A percentile compares a stretch with the other conserved stretches of the same genome.
Evolutionary conservation across 2,797 vertebrate genomes (phyloP).

Genomic region (Acipenser ruthenus): DNA sequence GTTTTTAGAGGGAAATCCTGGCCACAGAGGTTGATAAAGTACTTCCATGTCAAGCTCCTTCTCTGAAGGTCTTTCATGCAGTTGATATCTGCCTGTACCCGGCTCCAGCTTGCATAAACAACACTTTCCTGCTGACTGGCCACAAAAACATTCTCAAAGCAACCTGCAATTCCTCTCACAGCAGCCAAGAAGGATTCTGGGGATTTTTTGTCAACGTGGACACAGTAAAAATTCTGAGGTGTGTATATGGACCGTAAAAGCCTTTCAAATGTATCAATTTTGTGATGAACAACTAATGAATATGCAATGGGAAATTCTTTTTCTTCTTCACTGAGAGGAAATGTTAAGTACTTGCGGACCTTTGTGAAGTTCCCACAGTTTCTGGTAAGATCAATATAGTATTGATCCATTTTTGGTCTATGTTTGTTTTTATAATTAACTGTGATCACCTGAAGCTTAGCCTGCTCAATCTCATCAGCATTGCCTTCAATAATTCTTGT

Average conservation of each 20-base stretch:
- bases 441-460: constrained; percentile 56
- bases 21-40: constrained; percentile 81
- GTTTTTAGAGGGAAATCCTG: constrained; percentile 87
- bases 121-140: constrained; percentile 62
- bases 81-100: constrained; percentile 85
- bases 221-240: constrained; percentile 82
- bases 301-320: constrained; percentile 78
- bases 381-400: constrained; percentile 66
- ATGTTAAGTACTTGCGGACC: constrained; percentile 62
- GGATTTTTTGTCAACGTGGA: constrained; percentile 79
- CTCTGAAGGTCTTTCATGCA: constrained; percentile 79
- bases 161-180: constrained; percentile 60
- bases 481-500: constrained; percentile 62
- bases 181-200: constrained; percentile 52
- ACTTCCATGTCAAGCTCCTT: constrained; percentile 63
- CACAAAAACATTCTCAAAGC: constrained; percentile 79
- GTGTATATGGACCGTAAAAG: constrained; percentile 76
- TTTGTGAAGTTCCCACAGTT: constrained; percentile 65
- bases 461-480: constrained; percentile 52
- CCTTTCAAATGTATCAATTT: constrained; percentile 79
- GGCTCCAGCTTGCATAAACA: constrained; percentile 72
- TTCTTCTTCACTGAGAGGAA: constrained; percentile 74
- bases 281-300: constrained; percentile 79
- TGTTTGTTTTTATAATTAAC: constrained; percentile 46
- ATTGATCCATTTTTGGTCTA: constrained; percentile 40